These are phyloP conservation scores for Eupithecia insigniata DNA, from an alignment of 2,888 invertebrate species.

Conservation along the genomic window DNA sequence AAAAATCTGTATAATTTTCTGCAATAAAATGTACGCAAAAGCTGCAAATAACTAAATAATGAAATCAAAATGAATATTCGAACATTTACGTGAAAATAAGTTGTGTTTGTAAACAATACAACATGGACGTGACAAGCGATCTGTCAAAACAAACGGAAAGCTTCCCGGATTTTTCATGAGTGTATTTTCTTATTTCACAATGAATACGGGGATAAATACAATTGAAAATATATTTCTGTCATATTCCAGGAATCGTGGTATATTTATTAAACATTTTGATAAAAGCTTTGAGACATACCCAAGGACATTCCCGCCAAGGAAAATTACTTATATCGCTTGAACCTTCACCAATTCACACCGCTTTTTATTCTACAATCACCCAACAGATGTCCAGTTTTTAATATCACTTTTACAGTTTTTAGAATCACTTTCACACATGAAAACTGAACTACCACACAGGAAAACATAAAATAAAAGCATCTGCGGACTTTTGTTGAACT, in stretches of 20 bases:
- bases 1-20: neutral
- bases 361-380: neutral
- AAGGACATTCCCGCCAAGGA: slow-evolving; percentile 30
- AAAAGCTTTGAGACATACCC: slow-evolving; percentile 1
- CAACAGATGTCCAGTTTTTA: slow-evolving; percentile 16
- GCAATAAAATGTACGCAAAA: neutral
- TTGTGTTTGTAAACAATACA: slow-evolving; percentile 29
- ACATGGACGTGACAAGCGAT: slow-evolving; percentile 26
- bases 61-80: slow-evolving; percentile 5
- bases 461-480: slow-evolving; percentile 25
- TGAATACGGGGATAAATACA: neutral
- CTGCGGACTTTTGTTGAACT: slow-evolving; percentile 24
- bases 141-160: slow-evolving; percentile 21
- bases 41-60: neutral
- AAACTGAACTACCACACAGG: slow-evolving; percentile 10
- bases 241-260: neutral
- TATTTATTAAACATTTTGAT: neutral
- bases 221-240: neutral
- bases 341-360: neutral
- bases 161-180: neutral
- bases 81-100: neutral
- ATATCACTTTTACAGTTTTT: slow-evolving; percentile 1
- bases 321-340: neutral
- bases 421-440: slow-evolving; percentile 28
- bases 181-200: slow-evolving; percentile 11